Evolutionary conservation across 92 coral and sea anemone species (phyloP).

Genomic region (Anthopleura xanthogrammica): DNA sequence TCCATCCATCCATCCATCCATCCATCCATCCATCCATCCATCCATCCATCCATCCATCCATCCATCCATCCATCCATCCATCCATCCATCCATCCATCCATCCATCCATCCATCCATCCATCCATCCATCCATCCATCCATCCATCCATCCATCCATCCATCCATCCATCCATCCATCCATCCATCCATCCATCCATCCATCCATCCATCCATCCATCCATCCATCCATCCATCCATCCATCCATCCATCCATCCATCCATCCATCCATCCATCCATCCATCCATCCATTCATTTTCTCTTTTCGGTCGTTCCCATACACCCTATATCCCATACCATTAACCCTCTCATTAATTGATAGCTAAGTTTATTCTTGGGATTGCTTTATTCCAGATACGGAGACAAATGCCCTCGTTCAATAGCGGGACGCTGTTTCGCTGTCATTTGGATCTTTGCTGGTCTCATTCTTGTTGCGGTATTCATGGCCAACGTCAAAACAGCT

Average conservation of each 20-base stretch:
- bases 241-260: too few relatives aligned
- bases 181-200: too few relatives aligned
- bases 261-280: neutral
- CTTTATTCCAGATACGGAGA: constrained; percentile 31
- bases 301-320: too few relatives aligned
- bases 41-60: neutral
- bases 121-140: too few relatives aligned
- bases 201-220: too few relatives aligned
- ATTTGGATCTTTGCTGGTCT: constrained; percentile 36
- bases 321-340: too few relatives aligned
- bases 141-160: too few relatives aligned
- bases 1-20: too few relatives aligned
- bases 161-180: neutral
- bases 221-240: neutral
- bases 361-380: neutral
- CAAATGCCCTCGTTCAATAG: constrained; percentile 40
- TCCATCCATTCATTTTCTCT: neutral
- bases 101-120: neutral
- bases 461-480: constrained; percentile 35
- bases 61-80: too few relatives aligned
- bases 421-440: constrained; percentile 39
- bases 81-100: too few relatives aligned
- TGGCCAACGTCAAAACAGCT: constrained; percentile 38
- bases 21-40: too few relatives aligned
- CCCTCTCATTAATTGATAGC: too few relatives aligned